These are phyloP conservation scores for Mactra quadrangularis DNA, from an alignment of 1,140 invertebrate species.

Conservation along the genomic window DNA sequence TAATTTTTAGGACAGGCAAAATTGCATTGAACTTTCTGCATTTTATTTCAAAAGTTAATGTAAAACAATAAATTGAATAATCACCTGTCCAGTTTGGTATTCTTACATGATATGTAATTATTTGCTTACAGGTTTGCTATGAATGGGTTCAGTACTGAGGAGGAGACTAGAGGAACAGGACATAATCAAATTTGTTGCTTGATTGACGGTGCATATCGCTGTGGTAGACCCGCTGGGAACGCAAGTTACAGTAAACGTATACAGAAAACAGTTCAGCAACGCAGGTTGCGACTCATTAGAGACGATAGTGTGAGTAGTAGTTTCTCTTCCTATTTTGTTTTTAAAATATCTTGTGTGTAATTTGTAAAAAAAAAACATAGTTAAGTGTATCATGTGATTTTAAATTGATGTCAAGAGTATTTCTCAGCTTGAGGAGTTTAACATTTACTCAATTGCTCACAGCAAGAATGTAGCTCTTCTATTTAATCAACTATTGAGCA, in stretches of 20 bases:
- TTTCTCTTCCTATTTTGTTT: neutral
- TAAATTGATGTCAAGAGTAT: slow-evolving; percentile 44
- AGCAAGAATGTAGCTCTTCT: no score
- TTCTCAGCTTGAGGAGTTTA: no score
- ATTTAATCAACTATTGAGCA: no score
- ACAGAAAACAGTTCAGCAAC: slow-evolving; percentile 97
- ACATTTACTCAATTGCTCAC: no score
- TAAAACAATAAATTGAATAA: no score
- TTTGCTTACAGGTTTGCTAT: slow-evolving; percentile 49
- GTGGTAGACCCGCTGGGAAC: slow-evolving; percentile 94
- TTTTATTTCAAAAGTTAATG: no score
- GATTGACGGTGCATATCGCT: slow-evolving; percentile 94
- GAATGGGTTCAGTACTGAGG: slow-evolving; percentile 79
- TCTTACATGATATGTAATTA: no score
- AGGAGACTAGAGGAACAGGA: slow-evolving; percentile 77
- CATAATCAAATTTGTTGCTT: slow-evolving; percentile 96
- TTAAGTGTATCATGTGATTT: neutral
- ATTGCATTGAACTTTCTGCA: no score
- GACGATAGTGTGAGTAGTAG: slow-evolving; percentile 88
- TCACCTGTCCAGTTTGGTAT: no score
- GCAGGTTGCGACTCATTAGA: slow-evolving; percentile 94
- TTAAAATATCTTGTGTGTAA: no score
- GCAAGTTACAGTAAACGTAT: slow-evolving; percentile 98
- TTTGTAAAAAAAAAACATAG: neutral
- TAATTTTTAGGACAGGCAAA: no score